These are phyloP conservation scores for Chanos chanos DNA, from an alignment of 2,797 vertebrate genomes.

Conservation along the genomic window DNA sequence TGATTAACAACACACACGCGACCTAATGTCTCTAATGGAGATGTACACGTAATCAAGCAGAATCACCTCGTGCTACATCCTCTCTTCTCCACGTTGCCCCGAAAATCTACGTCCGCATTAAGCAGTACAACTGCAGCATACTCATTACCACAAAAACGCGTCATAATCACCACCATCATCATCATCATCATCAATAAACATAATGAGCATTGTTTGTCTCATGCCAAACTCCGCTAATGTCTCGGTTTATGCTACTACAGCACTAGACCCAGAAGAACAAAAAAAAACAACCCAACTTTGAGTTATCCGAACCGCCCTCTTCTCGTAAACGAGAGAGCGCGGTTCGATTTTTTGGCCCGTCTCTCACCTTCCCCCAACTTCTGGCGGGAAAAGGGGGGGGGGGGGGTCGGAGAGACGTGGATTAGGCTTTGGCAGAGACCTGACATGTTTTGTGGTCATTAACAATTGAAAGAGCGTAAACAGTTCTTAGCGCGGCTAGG, in stretches of 20 bases:
- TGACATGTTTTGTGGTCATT: constrained; percentile 24
- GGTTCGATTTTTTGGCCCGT: constrained; percentile 1
- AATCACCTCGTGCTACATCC: too few relatives aligned
- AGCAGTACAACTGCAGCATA: not conserved
- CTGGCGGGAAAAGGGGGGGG: constrained; percentile 7
- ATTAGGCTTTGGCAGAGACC: constrained; percentile 18
- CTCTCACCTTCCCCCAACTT: too few relatives aligned
- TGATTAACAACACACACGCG: too few relatives aligned
- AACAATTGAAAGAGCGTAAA: constrained; percentile 26
- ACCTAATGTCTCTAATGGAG: too few relatives aligned
- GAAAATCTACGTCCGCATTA: too few relatives aligned
- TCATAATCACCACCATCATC: too few relatives aligned
- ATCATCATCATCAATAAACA: constrained; percentile 15
- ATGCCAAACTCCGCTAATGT: constrained; percentile 24
- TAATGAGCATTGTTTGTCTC: not conserved
- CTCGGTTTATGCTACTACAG: not conserved
- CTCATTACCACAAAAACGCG: constrained; percentile 1
- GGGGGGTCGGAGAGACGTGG: constrained; percentile 5
- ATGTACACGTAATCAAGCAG: too few relatives aligned
- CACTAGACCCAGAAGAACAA: constrained; percentile 7
- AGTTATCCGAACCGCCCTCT: constrained; percentile 3
- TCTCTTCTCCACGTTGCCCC: too few relatives aligned
- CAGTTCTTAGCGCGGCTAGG: constrained; percentile 27
- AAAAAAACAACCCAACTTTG: constrained; percentile 11
- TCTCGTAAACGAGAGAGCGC: not conserved